Evolutionary conservation across 2,113 vertebrate genomes (phyloP).

Genomic region (Megaleporinus macrocephalus): DNA sequence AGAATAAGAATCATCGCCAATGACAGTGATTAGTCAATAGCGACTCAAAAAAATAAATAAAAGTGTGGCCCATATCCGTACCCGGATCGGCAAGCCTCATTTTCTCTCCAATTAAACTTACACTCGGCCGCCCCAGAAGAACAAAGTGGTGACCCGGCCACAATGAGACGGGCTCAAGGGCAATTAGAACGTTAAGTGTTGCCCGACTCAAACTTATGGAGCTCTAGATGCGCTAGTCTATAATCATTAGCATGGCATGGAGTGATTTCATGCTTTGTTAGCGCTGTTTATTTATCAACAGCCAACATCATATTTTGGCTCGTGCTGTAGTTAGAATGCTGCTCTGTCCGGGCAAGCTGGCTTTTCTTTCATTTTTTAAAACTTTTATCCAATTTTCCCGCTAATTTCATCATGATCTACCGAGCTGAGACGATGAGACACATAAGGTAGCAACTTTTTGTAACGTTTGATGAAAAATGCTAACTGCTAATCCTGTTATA

Average conservation of each 20-base stretch:
- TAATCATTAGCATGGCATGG: background rate
- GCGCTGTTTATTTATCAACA: background rate
- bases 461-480: no score
- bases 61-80: background rate
- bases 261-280: slow-evolving; percentile 21
- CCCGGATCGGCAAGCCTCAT: background rate
- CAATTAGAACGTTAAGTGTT: background rate
- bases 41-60: slow-evolving; percentile 55
- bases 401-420: no score
- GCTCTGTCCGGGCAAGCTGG: background rate
- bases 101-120: slow-evolving; percentile 10
- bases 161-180: background rate
- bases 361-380: no score
- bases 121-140: background rate
- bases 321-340: background rate
- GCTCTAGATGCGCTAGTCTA: background rate
- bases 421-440: no score
- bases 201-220: background rate
- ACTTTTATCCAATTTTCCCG: no score
- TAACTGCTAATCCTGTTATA: no score
- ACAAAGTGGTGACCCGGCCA: background rate
- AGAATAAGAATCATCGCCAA: slow-evolving; percentile 65
- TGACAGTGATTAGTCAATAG: slow-evolving; percentile 65
- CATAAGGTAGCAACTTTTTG: no score
- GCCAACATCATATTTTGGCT: background rate